phyloP scores from a whole-genome alignment of 1,140 invertebrate genomes.

The Achatina immaculata region DNA sequence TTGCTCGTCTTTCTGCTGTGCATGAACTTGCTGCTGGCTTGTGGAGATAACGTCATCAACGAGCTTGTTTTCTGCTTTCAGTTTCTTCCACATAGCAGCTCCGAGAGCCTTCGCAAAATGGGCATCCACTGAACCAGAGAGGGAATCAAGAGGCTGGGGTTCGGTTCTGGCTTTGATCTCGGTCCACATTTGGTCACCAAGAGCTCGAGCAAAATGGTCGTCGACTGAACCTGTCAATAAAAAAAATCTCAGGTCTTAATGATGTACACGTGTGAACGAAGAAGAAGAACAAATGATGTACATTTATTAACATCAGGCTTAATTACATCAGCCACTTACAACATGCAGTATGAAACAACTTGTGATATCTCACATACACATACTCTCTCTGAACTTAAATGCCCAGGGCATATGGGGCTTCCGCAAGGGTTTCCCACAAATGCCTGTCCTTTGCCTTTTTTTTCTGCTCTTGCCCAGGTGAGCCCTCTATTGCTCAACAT shows the following conservation, averaged over 20 bases:
- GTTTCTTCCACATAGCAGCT: conserved; percentile 91
- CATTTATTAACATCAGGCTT: not conserved
- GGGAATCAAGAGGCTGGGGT: conserved; percentile 47
- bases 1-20: no score
- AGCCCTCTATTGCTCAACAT: no score
- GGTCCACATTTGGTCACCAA: conserved; percentile 67
- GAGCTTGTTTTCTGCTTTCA: conserved; percentile 72
- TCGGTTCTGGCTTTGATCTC: conserved; percentile 65
- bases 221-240: conserved; percentile 69
- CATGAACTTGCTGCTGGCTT: not conserved
- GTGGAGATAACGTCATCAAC: not conserved
- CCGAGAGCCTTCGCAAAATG: conserved; percentile 96
- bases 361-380: no score
- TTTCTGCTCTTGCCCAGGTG: no score
- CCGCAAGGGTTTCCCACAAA: no score
- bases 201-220: conserved; percentile 69
- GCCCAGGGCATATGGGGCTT: no score
- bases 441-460: no score
- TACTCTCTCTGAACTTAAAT: no score
- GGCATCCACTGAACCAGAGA: conserved; percentile 87
- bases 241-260: conserved; percentile 15
- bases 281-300: not conserved
- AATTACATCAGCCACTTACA: no score
- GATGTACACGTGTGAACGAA: not conserved
- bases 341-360: no score